Evolutionary conservation across 2,113 vertebrate species (phyloP), one percentile per base, ranked within the genome.

Genomic region (Pungitius pungitius): DNA sequence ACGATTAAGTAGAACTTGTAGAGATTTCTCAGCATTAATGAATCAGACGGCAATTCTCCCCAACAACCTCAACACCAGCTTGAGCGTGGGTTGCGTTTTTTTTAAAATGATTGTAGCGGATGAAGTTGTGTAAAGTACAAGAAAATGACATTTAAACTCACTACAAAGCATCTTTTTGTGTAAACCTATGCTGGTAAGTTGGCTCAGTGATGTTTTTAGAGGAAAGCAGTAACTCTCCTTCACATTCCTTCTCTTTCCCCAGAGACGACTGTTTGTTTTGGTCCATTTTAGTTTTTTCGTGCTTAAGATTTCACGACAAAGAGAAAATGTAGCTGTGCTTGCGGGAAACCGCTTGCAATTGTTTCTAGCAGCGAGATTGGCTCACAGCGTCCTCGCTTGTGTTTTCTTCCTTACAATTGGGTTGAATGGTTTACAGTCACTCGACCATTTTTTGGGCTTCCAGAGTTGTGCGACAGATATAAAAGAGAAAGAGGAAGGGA

Each of bases 301-400:
- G 73, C 57, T 49, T 8, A 22, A 61, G 51, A 54, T 67, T 75
- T 49, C 51, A 73, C 61, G 42, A 85, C 57, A 89, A 77, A 77
- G 71, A 45, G 30, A 70, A 71, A 61, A 52, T 63, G 68, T 33
- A 60, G 81, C 56, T 71, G 67, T 71, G 68, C 72, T 65, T 84
- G 77, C 75, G 76, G 81, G 77, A 71, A 78, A 77, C 67, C 30
- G 35, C 67, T 67, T 85, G 57, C 88, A 91, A 91, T 90, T 88
- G 81, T 88, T 93, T 90, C 91, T 88, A 91, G 87, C 66, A 56
- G 75, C 22, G 40, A 51, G 24, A 55, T 71, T 61, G 56, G 63
- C 83, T 86, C 83, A 30, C 81, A 78, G 43, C 39, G 14, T 73
- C 80, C 69, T 69, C 58, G 56, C 57, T 81, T 74, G 65, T 73